Evolutionary conservation across 2,888 invertebrate genomes (phyloP), one percentile per base, ranked within the genome.

Genomic region (Hermaeophaga mercurialis): DNA sequence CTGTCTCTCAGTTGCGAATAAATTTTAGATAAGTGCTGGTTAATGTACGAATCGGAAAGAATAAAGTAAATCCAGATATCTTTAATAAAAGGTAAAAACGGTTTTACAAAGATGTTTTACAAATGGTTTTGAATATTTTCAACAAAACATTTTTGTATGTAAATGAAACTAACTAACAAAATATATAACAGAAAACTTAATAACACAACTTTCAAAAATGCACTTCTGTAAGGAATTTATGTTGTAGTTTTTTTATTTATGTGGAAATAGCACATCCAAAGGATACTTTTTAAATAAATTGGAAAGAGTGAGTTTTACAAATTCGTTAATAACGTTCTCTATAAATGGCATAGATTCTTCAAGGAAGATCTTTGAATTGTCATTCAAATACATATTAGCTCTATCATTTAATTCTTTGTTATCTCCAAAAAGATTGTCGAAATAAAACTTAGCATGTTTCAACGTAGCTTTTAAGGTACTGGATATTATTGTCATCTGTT

Each of bases 291-390:
- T 28, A 28, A 15, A 44, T 8, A 44, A 15, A n/a, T 28, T 17
- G 1, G 14, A 7, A 9, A 44, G 15, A 15, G 15, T n/a, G n/a
- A 14, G 8, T 12, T 28, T 22, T 5, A 84, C 72, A 7, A 84
- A 75, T n/a, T 79, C 76, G 1, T 78, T 75, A n/a, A 85, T 75
- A 0, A 81, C 79, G 39, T 82, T 81, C 66, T 86, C 85, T 71
- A 89, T 77, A 0, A 85, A 81, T 0, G 83, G 84, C 61, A 85
- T 84, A 2, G 90, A 77, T 62, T 89, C 89, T 3, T 83, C 82
- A 0, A 85, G 79, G 3, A 90, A 77, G 8, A 79, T 80, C 63
- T 82, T 80, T 85, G 88, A 88, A 71, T 89, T 88, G 24, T 88
- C 85, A 68, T 89, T 90, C 6, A 90, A 75, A 68, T 43, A 43